phyloP scores from a whole-genome alignment of 2,888 invertebrate species.

The Crepidodera aurea region DNA sequence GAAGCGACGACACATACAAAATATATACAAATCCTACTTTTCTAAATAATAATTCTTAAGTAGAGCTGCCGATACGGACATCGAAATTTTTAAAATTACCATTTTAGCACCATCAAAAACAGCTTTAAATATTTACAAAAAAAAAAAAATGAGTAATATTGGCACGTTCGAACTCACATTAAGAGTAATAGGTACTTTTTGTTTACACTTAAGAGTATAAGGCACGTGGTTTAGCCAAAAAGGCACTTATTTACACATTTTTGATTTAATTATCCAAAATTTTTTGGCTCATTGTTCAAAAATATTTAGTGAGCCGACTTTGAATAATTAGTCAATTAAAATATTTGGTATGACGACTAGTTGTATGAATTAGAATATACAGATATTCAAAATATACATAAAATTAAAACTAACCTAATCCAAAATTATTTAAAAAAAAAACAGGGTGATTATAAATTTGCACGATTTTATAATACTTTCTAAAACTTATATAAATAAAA shows the following conservation, averaged over 20 bases:
- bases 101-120: constrained; percentile 46
- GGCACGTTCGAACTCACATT: constrained; percentile 51
- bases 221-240: constrained; percentile 24
- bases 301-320: neutral
- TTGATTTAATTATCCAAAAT: neutral
- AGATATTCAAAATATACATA: neutral
- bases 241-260: constrained; percentile 5
- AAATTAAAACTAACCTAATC: neutral
- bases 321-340: neutral
- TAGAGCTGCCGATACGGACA: constrained; percentile 47
- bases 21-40: constrained; percentile 34
- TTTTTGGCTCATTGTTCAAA: neutral
- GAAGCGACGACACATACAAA: constrained; percentile 36
- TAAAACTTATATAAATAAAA: too few relatives aligned
- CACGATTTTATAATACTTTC: too few relatives aligned
- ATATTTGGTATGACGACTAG: constrained; percentile 17
- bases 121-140: constrained; percentile 38
- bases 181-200: constrained; percentile 9
- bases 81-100: neutral
- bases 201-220: constrained; percentile 13
- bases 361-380: constrained; percentile 1
- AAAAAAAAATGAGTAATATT: constrained; percentile 22
- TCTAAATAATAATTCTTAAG: constrained; percentile 35
- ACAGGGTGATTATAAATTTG: too few relatives aligned
- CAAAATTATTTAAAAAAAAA: neutral